These are phyloP conservation scores for Mongoloraphidia duomilia DNA, from an alignment of 2,888 invertebrate genomes.

Conservation along the genomic window DNA sequence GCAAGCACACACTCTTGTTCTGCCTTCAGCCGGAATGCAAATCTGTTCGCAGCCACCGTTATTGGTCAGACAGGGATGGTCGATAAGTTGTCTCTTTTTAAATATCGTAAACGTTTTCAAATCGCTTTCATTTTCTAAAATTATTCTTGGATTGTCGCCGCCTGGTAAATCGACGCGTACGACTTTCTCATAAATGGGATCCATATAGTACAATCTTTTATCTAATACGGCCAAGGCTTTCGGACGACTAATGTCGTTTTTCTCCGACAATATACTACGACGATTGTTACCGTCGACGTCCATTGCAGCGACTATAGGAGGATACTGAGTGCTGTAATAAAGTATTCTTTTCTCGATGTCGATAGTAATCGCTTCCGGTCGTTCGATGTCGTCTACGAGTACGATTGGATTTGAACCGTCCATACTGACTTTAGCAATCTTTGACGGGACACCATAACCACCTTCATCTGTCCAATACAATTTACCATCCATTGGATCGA, in stretches of 20 bases:
- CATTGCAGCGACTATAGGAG: conserved; percentile 55
- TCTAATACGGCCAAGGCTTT: conserved; percentile 72
- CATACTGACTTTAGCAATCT: conserved; percentile 85
- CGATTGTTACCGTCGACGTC: conserved; percentile 57
- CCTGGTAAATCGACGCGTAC: conserved; percentile 69
- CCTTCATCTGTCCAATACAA: conserved; percentile 96
- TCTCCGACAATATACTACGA: conserved; percentile 49
- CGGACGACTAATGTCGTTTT: conserved; percentile 60
- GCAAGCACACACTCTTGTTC: conserved; percentile 71
- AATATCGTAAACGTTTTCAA: conserved; percentile 77
- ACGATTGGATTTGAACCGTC: conserved; percentile 72
- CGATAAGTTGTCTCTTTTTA: conserved; percentile 64
- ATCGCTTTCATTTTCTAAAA: conserved; percentile 76
- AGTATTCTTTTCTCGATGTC: conserved; percentile 69
- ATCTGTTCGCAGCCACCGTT: conserved; percentile 93
- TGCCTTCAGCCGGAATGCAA: conserved; percentile 73
- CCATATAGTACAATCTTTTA: conserved; percentile 71
- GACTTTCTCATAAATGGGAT: conserved; percentile 79
- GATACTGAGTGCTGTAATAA: conserved; percentile 75
- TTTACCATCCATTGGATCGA: conserved; percentile 89
- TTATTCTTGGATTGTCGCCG: conserved; percentile 58
- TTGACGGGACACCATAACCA: conserved; percentile 73
- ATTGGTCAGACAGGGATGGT: conserved; percentile 70
- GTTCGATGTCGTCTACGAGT: conserved; percentile 51
- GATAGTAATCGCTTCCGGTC: conserved; percentile 73